These are phyloP conservation scores for Pedetes capensis DNA, from an alignment of 2,113 vertebrate genomes.

Conservation along the genomic window DNA sequence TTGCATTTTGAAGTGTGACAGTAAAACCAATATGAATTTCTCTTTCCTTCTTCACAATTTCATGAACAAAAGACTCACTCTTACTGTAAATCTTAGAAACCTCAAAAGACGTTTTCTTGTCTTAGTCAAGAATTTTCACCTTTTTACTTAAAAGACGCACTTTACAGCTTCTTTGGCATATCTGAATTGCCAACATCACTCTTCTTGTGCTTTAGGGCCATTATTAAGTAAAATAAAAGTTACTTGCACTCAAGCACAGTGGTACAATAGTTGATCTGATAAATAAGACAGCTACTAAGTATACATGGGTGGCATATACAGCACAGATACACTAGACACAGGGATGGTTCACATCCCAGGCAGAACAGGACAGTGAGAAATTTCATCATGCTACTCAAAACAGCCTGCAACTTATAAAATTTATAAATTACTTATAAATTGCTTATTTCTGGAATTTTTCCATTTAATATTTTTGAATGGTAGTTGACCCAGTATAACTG, in stretches of 20 bases:
- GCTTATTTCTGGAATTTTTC: background rate
- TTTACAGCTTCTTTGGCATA: background rate
- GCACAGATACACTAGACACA: too few relatives aligned
- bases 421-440: background rate
- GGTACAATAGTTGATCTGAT: background rate
- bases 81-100: background rate
- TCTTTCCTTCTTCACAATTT: background rate
- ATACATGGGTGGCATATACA: background rate
- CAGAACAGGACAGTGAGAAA: background rate
- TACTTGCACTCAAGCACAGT: background rate
- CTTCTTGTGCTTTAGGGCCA: background rate
- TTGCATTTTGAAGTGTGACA: background rate
- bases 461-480: background rate
- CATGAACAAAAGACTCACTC: background rate
- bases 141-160: background rate
- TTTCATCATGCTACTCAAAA: background rate
- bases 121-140: background rate
- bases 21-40: background rate
- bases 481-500: background rate
- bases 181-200: background rate
- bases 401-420: background rate
- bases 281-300: background rate
- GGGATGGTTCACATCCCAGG: background rate
- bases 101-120: background rate
- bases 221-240: background rate